phyloP scores from a whole-genome alignment of 2,113 vertebrate species.

The Acrocephalus kingi region DNA sequence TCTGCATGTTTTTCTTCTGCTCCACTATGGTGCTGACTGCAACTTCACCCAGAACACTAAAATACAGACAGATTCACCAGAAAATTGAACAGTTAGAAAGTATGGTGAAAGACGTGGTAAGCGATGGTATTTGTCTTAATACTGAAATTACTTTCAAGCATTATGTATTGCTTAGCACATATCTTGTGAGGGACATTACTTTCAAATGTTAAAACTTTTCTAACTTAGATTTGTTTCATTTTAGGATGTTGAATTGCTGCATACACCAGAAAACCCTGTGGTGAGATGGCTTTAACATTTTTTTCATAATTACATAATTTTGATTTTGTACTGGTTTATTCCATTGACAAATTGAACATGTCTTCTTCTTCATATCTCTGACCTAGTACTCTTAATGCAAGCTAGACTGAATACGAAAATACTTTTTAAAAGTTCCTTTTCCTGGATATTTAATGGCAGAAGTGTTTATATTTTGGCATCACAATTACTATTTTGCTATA shows the following conservation, averaged over 20 bases:
- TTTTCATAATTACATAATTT: not conserved
- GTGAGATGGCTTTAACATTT: constrained; percentile 68
- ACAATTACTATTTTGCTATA: not conserved
- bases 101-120: constrained; percentile 69
- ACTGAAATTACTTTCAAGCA: not conserved
- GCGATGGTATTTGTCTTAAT: not conserved
- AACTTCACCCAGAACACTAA: not conserved
- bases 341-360: not conserved
- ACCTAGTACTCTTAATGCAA: not conserved
- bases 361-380: not conserved
- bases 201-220: constrained; percentile 24
- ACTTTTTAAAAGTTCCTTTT: not conserved
- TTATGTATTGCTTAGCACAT: not conserved
- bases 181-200: not conserved
- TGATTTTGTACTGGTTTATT: not conserved
- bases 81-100: constrained; percentile 24
- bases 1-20: constrained; percentile 61
- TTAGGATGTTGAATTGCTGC: constrained; percentile 68
- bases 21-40: constrained; percentile 13
- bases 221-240: constrained; percentile 62
- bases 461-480: not conserved
- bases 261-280: constrained; percentile 67
- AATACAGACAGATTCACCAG: constrained; percentile 49
- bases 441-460: not conserved
- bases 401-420: not conserved